Percentiles rank a stretch among this genome's conserved stretches.
phyloP scores from a whole-genome alignment of 1,140 invertebrate species.

The Anoplophora glabripennis region DNA sequence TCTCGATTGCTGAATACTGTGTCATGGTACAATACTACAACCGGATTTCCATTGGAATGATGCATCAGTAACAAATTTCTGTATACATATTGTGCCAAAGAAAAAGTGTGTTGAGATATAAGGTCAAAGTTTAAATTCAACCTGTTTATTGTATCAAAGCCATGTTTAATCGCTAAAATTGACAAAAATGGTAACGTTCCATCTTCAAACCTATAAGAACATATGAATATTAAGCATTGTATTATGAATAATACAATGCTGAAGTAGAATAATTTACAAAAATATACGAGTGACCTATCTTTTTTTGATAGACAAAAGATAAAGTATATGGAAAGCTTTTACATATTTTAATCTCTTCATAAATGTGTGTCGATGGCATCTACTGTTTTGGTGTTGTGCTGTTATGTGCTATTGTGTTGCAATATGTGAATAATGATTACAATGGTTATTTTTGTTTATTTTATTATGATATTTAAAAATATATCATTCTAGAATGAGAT shows the following conservation, averaged over 20 bases:
- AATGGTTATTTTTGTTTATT: too few relatives aligned
- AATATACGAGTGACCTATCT: too few relatives aligned
- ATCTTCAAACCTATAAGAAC: slow-evolving; percentile 81
- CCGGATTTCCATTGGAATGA: slow-evolving; percentile 72
- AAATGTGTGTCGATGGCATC: too few relatives aligned
- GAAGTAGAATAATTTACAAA: too few relatives aligned
- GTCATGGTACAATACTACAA: slow-evolving; percentile 73
- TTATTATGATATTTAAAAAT: too few relatives aligned
- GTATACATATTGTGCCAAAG: slow-evolving; percentile 72
- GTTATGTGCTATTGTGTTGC: too few relatives aligned
- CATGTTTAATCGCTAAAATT: slow-evolving; percentile 77
- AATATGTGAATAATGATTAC: too few relatives aligned
- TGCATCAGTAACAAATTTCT: slow-evolving; percentile 59
- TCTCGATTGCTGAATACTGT: slow-evolving; percentile 60
- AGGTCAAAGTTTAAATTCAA: slow-evolving; percentile 59
- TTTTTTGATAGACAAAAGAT: too few relatives aligned
- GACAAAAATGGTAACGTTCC: slow-evolving; percentile 87
- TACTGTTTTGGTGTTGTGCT: too few relatives aligned
- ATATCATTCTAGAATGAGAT: neutral
- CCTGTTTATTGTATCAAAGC: slow-evolving; percentile 68
- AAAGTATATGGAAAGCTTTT: too few relatives aligned
- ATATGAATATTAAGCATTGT: neutral
- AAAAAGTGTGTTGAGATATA: slow-evolving; percentile 73
- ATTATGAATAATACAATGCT: neutral
- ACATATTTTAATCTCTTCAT: too few relatives aligned